A percentile compares a stretch with the other conserved stretches of the same genome.
These are phyloP conservation scores for Margarornis squamiger DNA, from an alignment of 2,797 vertebrate species.

Conservation along the genomic window DNA sequence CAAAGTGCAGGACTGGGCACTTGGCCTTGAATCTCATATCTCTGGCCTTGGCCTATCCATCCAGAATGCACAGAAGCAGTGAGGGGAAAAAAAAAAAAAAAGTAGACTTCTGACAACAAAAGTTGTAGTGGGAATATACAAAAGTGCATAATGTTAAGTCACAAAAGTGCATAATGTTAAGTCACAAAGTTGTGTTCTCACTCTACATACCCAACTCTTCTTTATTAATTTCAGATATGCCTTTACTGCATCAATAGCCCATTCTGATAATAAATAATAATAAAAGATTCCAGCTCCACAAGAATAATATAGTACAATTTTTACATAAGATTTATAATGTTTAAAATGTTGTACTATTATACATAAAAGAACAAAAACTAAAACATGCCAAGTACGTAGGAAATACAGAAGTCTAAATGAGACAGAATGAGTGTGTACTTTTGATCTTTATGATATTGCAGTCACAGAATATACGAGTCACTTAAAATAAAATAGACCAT, in stretches of 20 bases:
- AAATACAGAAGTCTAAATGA: conserved; percentile 17
- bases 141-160: not conserved
- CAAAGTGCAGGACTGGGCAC: not conserved
- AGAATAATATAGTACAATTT: not conserved
- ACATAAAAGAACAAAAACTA: conserved; percentile 14
- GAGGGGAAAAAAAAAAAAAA: not conserved
- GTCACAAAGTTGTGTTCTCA: not conserved
- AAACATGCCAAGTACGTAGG: not conserved
- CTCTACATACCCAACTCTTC: not conserved
- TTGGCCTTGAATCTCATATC: fast-evolving
- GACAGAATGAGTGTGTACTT: not conserved
- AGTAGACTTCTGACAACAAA: not conserved
- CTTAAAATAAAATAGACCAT: conserved; percentile 4
- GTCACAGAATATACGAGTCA: not conserved
- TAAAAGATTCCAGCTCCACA: not conserved
- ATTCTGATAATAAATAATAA: not conserved
- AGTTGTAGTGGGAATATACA: not conserved
- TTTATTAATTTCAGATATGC: not conserved
- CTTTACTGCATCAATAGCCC: not conserved
- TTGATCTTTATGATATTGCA: not conserved
- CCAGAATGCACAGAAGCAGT: not conserved
- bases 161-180: not conserved
- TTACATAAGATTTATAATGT: not conserved
- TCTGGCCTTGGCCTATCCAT: not conserved
- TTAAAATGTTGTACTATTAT: conserved; percentile 9